Conservation (phyloP, 2,888 invertebrate species). For the Dione vanillae region DNA sequence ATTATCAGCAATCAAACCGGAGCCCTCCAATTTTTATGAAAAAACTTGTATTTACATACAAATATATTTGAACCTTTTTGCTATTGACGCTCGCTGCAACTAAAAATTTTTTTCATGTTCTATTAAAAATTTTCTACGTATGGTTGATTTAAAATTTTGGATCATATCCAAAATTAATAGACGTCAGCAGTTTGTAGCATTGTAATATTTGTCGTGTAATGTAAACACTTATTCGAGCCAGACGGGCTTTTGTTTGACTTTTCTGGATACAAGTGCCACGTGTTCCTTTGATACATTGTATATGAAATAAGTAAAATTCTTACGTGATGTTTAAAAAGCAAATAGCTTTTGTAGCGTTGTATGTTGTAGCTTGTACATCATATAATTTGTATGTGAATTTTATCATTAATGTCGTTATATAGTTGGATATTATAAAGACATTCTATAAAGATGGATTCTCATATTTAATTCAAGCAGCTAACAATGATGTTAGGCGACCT, state of each 20-base stretch:
- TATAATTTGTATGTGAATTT: neutral
- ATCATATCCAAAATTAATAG: constrained; percentile 56
- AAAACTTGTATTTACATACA: constrained; percentile 47
- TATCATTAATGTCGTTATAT: neutral
- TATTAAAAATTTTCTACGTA: constrained; percentile 6
- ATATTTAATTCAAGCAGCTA: constrained; percentile 1
- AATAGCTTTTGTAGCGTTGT: constrained; percentile 19
- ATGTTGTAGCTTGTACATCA: neutral
- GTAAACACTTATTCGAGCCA: constrained; percentile 63
- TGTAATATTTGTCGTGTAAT: constrained; percentile 60
- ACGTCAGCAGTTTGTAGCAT: constrained; percentile 55
- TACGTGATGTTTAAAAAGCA: constrained; percentile 23
- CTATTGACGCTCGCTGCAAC: neutral
- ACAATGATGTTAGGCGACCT: constrained; percentile 38
- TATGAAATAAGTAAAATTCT: constrained; percentile 28
- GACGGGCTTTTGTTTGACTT: constrained; percentile 59
- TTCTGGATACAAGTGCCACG: constrained; percentile 51
- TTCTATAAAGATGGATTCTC: neutral
- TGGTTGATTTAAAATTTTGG: constrained; percentile 52
- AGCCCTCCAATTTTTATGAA: constrained; percentile 53
- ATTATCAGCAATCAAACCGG: constrained; percentile 75
- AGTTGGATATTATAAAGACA: neutral
- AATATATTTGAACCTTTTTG: constrained; percentile 13
- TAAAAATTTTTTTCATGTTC: neutral
- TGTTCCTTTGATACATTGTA: constrained; percentile 44